phyloP scores from a whole-genome alignment of 2,888 invertebrate species.

The Eurois occulta region DNA sequence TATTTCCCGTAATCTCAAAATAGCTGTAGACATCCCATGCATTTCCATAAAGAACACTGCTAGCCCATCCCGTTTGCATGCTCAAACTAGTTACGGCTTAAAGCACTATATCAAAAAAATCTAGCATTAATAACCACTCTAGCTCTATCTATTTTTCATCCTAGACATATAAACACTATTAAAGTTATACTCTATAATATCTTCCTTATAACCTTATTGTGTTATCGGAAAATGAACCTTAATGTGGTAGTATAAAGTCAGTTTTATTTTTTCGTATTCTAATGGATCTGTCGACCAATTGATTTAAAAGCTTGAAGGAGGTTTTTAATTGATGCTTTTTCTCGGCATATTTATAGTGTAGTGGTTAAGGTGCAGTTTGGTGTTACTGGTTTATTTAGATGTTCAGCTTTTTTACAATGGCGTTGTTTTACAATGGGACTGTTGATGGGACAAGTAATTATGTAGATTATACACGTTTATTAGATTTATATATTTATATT shows the following conservation, averaged over 20 bases:
- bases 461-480: neutral
- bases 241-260: neutral
- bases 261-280: constrained; percentile 55
- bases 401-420: constrained; percentile 10
- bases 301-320: constrained; percentile 67
- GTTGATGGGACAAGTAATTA: neutral
- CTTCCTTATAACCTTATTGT: constrained; percentile 60
- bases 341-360: constrained; percentile 77
- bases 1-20: neutral
- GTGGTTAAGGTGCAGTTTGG: constrained; percentile 50
- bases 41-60: neutral
- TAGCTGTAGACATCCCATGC: neutral
- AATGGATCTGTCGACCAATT: constrained; percentile 78
- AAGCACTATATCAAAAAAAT: constrained; percentile 42
- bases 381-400: constrained; percentile 11
- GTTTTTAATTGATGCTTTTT: constrained; percentile 86
- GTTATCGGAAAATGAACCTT: constrained; percentile 15
- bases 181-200: constrained; percentile 57
- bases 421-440: neutral
- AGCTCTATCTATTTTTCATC: constrained; percentile 57
- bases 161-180: constrained; percentile 60
- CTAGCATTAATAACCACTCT: constrained; percentile 53
- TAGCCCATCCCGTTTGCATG: constrained; percentile 1
- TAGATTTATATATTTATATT: no score
- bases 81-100: constrained; percentile 26